Conservation (phyloP, 2,888 invertebrate genomes). For the Dynastes hyllus region DNA sequence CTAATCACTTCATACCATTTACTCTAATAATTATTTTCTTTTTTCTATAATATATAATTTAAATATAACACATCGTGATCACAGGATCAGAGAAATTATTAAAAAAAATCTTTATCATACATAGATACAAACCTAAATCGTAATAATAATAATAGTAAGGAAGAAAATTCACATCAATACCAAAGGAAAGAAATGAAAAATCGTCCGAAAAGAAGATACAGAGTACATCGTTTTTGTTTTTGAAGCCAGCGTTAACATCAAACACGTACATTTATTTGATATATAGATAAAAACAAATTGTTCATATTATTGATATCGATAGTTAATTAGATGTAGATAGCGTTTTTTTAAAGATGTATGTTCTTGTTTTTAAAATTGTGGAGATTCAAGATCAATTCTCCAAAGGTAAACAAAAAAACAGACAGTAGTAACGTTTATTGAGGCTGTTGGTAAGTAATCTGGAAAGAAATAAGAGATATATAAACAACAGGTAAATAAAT, state of each 20-base stretch:
- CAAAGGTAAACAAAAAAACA: constrained; percentile 1
- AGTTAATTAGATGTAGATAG: neutral
- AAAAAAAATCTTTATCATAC: constrained; percentile 12
- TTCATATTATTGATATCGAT: neutral
- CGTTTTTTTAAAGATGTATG: neutral
- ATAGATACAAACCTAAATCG: neutral
- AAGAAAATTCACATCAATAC: constrained; percentile 24
- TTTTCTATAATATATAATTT: constrained; percentile 19
- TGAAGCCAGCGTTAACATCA: constrained; percentile 19
- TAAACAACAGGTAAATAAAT: constrained; percentile 5
- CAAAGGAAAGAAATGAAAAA: constrained; percentile 10
- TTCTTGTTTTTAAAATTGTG: neutral
- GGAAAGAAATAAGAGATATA: constrained; percentile 36
- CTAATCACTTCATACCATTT: constrained; percentile 24
- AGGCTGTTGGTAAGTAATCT: constrained; percentile 25
- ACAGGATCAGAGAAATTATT: constrained; percentile 39
- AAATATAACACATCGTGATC: constrained; percentile 44
- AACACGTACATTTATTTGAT: constrained; percentile 10
- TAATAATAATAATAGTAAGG: neutral
- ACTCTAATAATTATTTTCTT: neutral
- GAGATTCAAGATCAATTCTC: neutral
- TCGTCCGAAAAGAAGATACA: too few relatives aligned
- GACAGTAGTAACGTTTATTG: constrained; percentile 7
- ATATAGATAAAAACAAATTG: neutral
- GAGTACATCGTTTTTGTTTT: neutral